Evolutionary conservation across 2,888 invertebrate genomes (phyloP), one percentile per base, ranked within the genome.

Genomic region (Pseudanteris insignis): DNA sequence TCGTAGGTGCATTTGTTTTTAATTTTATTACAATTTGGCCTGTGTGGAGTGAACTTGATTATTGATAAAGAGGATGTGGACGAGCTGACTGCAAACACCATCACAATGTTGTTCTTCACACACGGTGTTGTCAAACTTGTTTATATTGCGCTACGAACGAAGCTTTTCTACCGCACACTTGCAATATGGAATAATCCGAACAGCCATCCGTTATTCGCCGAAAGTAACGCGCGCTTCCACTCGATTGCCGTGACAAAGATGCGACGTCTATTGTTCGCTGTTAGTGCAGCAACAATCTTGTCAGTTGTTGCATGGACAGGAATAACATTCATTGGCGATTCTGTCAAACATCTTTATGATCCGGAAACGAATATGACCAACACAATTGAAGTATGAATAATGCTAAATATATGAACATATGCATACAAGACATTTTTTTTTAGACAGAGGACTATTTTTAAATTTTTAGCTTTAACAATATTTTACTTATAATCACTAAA

Each of bases 151-250:
- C 69, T 88, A 2, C 86, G 88, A 65, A 87, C 89, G 12, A 90
- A 90, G 73, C 83, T 86, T 51, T 89, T 91, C 72, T 90, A 91
- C 81, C 86, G 91, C 71, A 90, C 91, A 0, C 78, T 92, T 28
- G 89, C 88, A 18, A 87, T 90, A 60, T 93, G 92, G 92, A 92
- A 92, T 76, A 90, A 91, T 79, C 86, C 89, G 0, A 91, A 92
- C 78, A 87, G 89, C 44, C 92, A 93, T 80, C 91, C 92, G 0
- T 77, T 93, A 28, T 93, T 93, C 77, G 87, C 90, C 34, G 92
- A 92, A 77, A 92, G 91, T 0, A 90, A 92, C 73, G 86, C 89
- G 0, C 84, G 89, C 11, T 91, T 89, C 76, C 90, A 91, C 73
- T 86, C 89, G 28, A 84, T 89, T 25, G 84, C 91, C 0, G 78